Evolutionary conservation across 1,140 invertebrate species (phyloP).

Genomic region (Augochlora pura): DNA sequence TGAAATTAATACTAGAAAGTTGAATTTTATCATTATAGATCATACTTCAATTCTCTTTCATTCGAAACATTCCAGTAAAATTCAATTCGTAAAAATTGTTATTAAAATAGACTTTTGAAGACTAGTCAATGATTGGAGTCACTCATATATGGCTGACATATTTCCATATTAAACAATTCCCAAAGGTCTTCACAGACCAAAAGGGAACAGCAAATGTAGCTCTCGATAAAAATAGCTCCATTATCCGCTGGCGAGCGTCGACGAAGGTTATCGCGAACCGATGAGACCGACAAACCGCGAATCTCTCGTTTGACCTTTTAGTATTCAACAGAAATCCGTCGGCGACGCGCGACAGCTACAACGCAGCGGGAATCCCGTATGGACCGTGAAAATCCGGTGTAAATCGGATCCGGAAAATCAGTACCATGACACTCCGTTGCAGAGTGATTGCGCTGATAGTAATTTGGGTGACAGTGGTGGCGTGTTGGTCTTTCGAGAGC

Average conservation of each 20-base stretch:
- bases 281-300: background rate
- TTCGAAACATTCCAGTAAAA: too few species aligned
- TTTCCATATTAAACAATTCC: too few species aligned
- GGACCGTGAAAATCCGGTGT: background rate
- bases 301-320: background rate
- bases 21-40: too few species aligned
- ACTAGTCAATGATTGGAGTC: too few species aligned
- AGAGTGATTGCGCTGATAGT: conserved; percentile 42
- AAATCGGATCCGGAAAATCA: background rate
- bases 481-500: conserved; percentile 51
- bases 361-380: background rate
- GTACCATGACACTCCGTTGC: conserved; percentile 33
- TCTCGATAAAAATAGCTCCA: background rate
- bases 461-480: conserved; percentile 10
- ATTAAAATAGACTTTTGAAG: too few species aligned
- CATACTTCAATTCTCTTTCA: too few species aligned
- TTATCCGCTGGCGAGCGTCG: background rate
- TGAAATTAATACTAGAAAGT: too few species aligned
- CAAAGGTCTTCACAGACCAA: too few species aligned
- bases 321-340: background rate
- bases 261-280: conserved; percentile 7
- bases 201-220: too few species aligned
- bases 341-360: too few species aligned
- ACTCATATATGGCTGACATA: too few species aligned
- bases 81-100: too few species aligned